A percentile compares a stretch with the other conserved stretches of the same genome.
Conservation (phyloP, 2,113 vertebrate genomes). For the Neodontobutis hainanensis region DNA sequence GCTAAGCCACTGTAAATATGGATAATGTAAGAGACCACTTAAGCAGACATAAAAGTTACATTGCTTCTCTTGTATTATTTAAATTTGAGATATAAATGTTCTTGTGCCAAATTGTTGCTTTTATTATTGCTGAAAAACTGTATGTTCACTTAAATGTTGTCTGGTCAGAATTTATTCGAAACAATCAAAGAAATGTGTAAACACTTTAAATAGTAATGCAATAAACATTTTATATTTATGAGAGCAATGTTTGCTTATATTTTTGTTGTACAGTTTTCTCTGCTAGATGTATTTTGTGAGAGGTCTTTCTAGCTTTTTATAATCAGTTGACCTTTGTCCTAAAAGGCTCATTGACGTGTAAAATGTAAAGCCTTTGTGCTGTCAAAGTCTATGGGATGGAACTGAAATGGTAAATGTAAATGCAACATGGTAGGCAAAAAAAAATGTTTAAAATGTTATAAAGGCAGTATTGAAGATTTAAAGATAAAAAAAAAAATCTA, state of each 20-base stretch:
- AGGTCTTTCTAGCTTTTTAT: too few relatives aligned
- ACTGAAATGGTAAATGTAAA: too few relatives aligned
- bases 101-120: slow-evolving; percentile 12
- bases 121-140: slow-evolving; percentile 38
- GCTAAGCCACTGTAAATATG: slow-evolving; percentile 68
- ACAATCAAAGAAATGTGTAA: slow-evolving; percentile 58
- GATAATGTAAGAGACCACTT: slow-evolving; percentile 59
- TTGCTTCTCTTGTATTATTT: slow-evolving; percentile 56
- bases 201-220: slow-evolving; percentile 42
- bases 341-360: too few relatives aligned
- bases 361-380: too few relatives aligned
- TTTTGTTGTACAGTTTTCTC: neutral
- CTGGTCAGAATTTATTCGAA: slow-evolving; percentile 3
- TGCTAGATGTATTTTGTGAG: too few relatives aligned
- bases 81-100: slow-evolving; percentile 53
- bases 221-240: slow-evolving; percentile 76
- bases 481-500: too few relatives aligned
- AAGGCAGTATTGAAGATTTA: too few relatives aligned
- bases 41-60: slow-evolving; percentile 18
- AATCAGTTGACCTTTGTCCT: too few relatives aligned
- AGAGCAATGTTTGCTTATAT: slow-evolving; percentile 23
- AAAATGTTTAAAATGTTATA: too few relatives aligned
- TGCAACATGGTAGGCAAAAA: too few relatives aligned
- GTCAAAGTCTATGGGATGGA: too few relatives aligned
- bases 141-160: slow-evolving; percentile 19